Base-by-base conservation (phyloP, 2,113 vertebrate genomes). In the Menidia beryllina region DNA sequence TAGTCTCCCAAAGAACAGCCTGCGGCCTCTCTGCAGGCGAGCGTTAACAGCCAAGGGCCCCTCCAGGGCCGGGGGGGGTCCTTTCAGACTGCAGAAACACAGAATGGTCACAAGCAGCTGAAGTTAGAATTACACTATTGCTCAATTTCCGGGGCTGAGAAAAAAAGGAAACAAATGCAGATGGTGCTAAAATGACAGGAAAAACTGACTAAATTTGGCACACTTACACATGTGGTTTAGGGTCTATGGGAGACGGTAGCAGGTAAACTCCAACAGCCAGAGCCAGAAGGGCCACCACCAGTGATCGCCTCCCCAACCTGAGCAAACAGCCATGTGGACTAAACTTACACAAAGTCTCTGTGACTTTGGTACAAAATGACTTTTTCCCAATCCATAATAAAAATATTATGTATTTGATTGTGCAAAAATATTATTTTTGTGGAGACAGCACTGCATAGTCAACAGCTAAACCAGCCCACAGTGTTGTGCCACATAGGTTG, bases 201-300 rank as follows among this genome's bases (percentile, higher is more conserved):
- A 34, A 34, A 34, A 34, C 30, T 34, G 5, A n/a, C n/a, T 34
- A 34, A 6, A 34, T 17, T 25, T 3, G n/a, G n/a, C n/a, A 24
- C 3, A 53, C 69, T 20, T 49, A 92, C 90, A 25, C 49, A 21
- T 94, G 90, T 0, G 76, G 89, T 69, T 92, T 80, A 54, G 89
- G 89, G 70, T 94, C 90, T 5, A 89, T 90, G 25, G 91, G 93
- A 25, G 91, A 92, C 1, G 86, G 91, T 51, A 94, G 82, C 65
- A 94, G 75, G 62, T 92, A 93, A 77, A 94, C 19, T 9, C 86
- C 86, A 5, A 89, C 76, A 39, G 67, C 73, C 20, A 65, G 48
- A 2, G 54, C 72, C 14, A 90, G 38, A 55, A 86, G 51, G 65
- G 58, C 87, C 45, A 65, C 86, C 4, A 43, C 66, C 12, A 90